Evolutionary conservation across 2,113 vertebrate species (phyloP).

Genomic region (Misgurnus anguillicaudatus): DNA sequence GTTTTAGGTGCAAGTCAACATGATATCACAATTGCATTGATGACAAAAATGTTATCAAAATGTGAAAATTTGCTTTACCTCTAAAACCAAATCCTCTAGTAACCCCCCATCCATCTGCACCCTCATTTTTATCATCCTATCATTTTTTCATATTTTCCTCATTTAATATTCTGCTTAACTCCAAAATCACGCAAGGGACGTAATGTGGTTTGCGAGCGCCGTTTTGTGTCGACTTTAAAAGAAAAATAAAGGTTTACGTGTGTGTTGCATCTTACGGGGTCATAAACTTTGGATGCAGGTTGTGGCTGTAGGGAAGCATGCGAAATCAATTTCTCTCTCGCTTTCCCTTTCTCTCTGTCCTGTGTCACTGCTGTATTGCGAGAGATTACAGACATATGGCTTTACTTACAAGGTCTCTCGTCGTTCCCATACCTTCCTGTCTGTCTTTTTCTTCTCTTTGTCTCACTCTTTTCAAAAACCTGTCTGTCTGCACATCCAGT

Average conservation of each 20-base stretch:
- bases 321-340: constrained; percentile 58
- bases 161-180: too few species aligned
- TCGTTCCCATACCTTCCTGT: constrained; percentile 48
- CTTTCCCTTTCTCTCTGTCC: constrained; percentile 42
- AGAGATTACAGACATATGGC: constrained; percentile 73
- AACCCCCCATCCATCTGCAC: too few species aligned
- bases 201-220: too few species aligned
- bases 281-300: constrained; percentile 56
- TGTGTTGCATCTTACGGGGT: constrained; percentile 44
- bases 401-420: constrained; percentile 71
- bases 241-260: background rate
- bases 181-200: too few species aligned
- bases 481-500: constrained; percentile 21
- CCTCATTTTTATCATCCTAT: too few species aligned
- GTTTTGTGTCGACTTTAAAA: background rate
- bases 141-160: too few species aligned
- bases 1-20: background rate
- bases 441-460: constrained; percentile 28
- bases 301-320: constrained; percentile 57
- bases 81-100: too few species aligned
- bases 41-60: too few species aligned
- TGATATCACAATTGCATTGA: too few species aligned
- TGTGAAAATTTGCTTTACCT: too few species aligned
- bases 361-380: constrained; percentile 49
- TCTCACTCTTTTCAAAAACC: constrained; percentile 46